A percentile compares a stretch with the other conserved stretches of the same genome.
phyloP scores from a whole-genome alignment of 2,797 vertebrate genomes.

The Diplodus puntazzo region DNA sequence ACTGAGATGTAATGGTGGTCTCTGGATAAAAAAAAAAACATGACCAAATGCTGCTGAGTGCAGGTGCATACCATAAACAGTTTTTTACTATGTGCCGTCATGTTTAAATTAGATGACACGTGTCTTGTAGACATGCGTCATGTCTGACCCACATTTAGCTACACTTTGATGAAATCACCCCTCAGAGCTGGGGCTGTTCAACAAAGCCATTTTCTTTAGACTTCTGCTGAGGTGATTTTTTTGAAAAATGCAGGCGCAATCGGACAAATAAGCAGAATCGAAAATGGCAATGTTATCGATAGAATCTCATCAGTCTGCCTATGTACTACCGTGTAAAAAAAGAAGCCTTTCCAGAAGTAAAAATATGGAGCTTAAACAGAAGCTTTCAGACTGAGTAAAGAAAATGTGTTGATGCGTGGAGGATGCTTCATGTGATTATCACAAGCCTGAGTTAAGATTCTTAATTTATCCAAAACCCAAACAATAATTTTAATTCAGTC shows the following conservation, averaged over 20 bases:
- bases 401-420: background rate
- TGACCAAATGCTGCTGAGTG: constrained; percentile 19
- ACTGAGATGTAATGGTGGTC: constrained; percentile 22
- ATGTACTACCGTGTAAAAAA: background rate
- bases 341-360: background rate
- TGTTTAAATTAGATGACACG: constrained; percentile 44
- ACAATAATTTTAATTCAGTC: constrained; percentile 18
- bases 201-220: background rate
- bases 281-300: background rate
- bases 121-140: constrained; percentile 37
- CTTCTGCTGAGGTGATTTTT: background rate
- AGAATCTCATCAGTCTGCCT: background rate
- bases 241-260: background rate
- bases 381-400: background rate
- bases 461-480: constrained; percentile 13
- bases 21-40: constrained; percentile 30
- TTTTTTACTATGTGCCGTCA: constrained; percentile 46
- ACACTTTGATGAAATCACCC: constrained; percentile 40
- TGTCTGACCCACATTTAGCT: constrained; percentile 51
- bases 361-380: background rate
- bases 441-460: constrained; percentile 5
- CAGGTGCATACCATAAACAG: constrained; percentile 57
- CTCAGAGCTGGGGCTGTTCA: background rate
- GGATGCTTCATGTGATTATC: constrained; percentile 13
- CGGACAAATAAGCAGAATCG: too few species aligned